These are phyloP conservation scores for Odontamblyopus lacepedii DNA, from an alignment of 2,797 vertebrate genomes.

Conservation along the genomic window DNA sequence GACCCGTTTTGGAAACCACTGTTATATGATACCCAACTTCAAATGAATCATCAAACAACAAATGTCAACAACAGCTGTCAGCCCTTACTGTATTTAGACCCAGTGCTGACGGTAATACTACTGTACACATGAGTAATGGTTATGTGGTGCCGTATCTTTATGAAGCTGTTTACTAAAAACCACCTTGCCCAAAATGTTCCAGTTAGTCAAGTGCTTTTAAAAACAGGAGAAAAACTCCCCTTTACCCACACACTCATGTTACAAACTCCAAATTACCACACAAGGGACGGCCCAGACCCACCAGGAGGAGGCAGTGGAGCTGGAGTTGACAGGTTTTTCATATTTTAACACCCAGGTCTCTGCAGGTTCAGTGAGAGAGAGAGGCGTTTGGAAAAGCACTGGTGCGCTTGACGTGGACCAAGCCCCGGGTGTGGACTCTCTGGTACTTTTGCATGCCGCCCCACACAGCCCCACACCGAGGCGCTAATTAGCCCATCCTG, in stretches of 20 bases:
- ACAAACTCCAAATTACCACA: constrained; percentile 49
- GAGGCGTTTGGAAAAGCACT: constrained; percentile 36
- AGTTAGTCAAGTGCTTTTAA: constrained; percentile 58
- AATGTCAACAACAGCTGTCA: constrained; percentile 5
- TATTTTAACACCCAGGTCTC: constrained; percentile 47
- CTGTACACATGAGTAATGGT: constrained; percentile 1
- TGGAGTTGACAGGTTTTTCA: constrained; percentile 38
- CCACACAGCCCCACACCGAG: constrained; percentile 49
- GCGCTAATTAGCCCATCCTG: constrained; percentile 70
- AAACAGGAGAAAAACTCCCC: constrained; percentile 57
- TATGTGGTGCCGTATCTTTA: not conserved
- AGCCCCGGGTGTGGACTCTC: constrained; percentile 47
- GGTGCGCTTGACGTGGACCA: constrained; percentile 35
- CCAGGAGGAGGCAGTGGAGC: constrained; percentile 25
- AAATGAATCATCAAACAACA: not conserved
- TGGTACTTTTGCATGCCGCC: constrained; percentile 43
- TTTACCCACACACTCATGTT: constrained; percentile 56
- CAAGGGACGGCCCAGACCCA: constrained; percentile 45
- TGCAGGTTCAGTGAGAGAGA: constrained; percentile 50
- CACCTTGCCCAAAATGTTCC: constrained; percentile 54
- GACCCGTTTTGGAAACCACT: not conserved
- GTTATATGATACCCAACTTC: not conserved
- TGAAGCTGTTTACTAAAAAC: constrained; percentile 27
- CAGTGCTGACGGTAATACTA: not conserved
- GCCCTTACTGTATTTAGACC: not conserved